Evolutionary conservation across 2,797 vertebrate species (phyloP), one percentile per base, ranked within the genome.

Genomic region (Pelobates cultripes): DNA sequence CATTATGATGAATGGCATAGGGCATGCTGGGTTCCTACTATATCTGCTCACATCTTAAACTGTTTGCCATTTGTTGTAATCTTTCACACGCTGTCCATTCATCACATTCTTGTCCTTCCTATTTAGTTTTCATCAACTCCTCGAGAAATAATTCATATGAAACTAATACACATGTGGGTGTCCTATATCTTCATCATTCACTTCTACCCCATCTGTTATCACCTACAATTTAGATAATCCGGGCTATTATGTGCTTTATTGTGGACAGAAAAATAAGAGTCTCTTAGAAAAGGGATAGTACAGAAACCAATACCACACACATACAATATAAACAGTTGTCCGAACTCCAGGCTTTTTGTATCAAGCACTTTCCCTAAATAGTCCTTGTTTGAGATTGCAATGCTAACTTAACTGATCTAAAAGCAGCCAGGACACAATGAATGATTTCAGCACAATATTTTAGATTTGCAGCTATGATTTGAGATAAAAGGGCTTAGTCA

Each of bases 101-200:
- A 87, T 75, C 86, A 80, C 77, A 86, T 68, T 70, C 86, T 86
- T 89, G 85, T 87, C 86, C 85, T 80, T 86, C 78, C 86, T 86
- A 86, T 77, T 81, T 86, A 91, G 89, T 91, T 89, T 91, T 93
- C 89, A 90, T 89, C 87, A 44, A 86, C 89, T 89, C 91, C 88
- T 91, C 15, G 14, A 96, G 94, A 95, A 96, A 96, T 97, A 96
- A 97, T 96, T 97, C 88, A 96, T 96, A 95, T 86, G 90, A 91
- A 95, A 93, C 93, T 92, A 93, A 93, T 93, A 94, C 93, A 94
- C 91, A 92, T 85, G 91, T 86, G 90, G 81, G 96, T 96, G 90
- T 97, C 94, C 91, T 94, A 87, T 96, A 90, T 95, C 95, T 87
- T 91, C 90, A 90, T 94, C 90, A 89, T 92, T 91, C 89, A 93